phyloP scores from a whole-genome alignment of 2,888 invertebrate genomes.

The Liodrosophila aerea region DNA sequence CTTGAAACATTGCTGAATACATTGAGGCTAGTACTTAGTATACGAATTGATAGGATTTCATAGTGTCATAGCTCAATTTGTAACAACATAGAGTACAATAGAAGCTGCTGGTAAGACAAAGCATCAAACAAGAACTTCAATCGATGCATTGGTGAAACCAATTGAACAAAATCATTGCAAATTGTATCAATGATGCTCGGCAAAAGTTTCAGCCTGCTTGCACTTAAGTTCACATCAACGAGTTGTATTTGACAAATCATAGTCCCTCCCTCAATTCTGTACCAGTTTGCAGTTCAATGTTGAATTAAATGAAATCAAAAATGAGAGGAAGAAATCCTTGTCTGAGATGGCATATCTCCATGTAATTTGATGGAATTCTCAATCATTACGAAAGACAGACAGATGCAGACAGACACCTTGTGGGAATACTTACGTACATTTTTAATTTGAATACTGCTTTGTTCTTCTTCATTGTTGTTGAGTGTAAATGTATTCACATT shows the following conservation, averaged over 20 bases:
- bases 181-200: conserved; percentile 50
- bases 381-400: conserved; percentile 20
- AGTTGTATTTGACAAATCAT: conserved; percentile 38
- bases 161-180: conserved; percentile 67
- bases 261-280: conserved; percentile 15
- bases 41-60: too few species aligned
- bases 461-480: conserved; percentile 1
- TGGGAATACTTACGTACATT: conserved; percentile 12
- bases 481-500: conserved; percentile 52
- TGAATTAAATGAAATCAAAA: conserved; percentile 63
- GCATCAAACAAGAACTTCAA: conserved; percentile 32
- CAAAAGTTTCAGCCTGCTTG: conserved; percentile 33
- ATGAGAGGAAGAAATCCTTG: background rate
- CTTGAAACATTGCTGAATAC: too few species aligned
- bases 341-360: too few species aligned
- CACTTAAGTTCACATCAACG: conserved; percentile 46
- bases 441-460: conserved; percentile 54
- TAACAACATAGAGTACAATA: background rate
- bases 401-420: conserved; percentile 9
- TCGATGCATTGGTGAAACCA: conserved; percentile 32
- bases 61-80: too few species aligned
- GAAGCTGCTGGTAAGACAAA: conserved; percentile 26
- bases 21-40: too few species aligned
- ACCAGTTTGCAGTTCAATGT: conserved; percentile 34
- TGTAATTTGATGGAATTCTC: background rate